Percentiles rank a stretch among this genome's conserved stretches.
These are phyloP conservation scores for Cephus nigrinus DNA, from an alignment of 2,888 invertebrate genomes.

Conservation along the genomic window DNA sequence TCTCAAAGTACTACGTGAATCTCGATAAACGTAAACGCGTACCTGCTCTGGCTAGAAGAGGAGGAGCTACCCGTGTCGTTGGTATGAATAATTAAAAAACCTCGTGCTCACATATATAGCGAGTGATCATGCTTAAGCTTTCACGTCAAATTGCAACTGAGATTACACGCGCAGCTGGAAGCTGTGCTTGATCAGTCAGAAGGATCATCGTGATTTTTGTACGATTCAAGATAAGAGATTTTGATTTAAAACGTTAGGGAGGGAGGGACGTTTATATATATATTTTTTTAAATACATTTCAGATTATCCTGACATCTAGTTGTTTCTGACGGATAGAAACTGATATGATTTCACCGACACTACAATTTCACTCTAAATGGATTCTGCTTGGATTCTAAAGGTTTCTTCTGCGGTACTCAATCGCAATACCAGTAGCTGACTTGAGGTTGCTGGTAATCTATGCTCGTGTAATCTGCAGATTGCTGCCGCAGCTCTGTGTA, in stretches of 20 bases:
- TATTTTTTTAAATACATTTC: neutral
- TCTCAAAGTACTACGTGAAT: neutral
- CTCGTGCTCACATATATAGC: neutral
- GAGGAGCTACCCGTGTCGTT: neutral
- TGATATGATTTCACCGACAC: neutral
- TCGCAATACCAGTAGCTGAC: neutral
- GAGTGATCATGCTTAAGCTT: neutral
- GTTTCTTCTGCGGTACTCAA: neutral
- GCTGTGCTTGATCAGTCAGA: neutral
- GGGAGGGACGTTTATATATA: neutral
- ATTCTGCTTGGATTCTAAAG: neutral
- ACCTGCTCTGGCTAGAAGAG: neutral
- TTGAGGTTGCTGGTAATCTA: neutral
- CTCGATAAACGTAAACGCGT: neutral
- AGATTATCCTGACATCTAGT: neutral
- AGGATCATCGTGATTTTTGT: neutral
- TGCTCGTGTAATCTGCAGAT: neutral
- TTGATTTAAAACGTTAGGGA: neutral
- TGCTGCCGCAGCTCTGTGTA: neutral
- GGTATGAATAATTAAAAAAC: neutral
- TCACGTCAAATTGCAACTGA: neutral
- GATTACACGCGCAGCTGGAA: neutral
- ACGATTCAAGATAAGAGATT: neutral
- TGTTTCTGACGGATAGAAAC: neutral
- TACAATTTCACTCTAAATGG: neutral